Evolutionary conservation across 2,888 invertebrate species (phyloP).

Genomic region (Ferrisia virgata): DNA sequence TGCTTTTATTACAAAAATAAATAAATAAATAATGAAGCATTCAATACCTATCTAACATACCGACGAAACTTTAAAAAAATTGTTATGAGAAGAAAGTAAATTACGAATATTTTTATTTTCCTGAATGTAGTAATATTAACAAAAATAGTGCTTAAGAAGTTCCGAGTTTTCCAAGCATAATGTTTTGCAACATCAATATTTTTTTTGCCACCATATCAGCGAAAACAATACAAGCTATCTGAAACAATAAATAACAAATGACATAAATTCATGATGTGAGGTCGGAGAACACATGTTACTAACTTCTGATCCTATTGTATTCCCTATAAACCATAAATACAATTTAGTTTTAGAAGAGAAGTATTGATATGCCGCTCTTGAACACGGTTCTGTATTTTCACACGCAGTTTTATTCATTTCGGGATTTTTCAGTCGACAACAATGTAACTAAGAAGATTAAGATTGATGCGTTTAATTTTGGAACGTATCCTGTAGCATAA

Average conservation of each 20-base stretch:
- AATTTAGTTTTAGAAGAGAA: not conserved
- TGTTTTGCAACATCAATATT: slow-evolving; percentile 11
- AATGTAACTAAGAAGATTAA: slow-evolving; percentile 23
- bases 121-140: not conserved
- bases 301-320: not conserved
- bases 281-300: not conserved
- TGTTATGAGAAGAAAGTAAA: not conserved
- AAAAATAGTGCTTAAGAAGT: not conserved
- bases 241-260: not conserved
- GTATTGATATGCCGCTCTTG: not conserved
- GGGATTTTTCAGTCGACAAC: not conserved
- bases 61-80: no score
- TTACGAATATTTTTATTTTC: not conserved
- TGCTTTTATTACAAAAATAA: no score
- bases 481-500: no score
- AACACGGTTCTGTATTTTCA: not conserved
- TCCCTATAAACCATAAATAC: not conserved
- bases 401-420: not conserved
- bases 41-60: no score
- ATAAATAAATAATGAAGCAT: no score
- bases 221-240: slow-evolving; percentile 32
- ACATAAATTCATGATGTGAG: no score
- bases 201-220: slow-evolving; percentile 26
- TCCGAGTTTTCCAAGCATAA: slow-evolving; percentile 13
- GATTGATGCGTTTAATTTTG: no score